These are phyloP conservation scores for Delphinapterus leucas DNA, from an alignment of 2,113 vertebrate species.

Conservation along the genomic window DNA sequence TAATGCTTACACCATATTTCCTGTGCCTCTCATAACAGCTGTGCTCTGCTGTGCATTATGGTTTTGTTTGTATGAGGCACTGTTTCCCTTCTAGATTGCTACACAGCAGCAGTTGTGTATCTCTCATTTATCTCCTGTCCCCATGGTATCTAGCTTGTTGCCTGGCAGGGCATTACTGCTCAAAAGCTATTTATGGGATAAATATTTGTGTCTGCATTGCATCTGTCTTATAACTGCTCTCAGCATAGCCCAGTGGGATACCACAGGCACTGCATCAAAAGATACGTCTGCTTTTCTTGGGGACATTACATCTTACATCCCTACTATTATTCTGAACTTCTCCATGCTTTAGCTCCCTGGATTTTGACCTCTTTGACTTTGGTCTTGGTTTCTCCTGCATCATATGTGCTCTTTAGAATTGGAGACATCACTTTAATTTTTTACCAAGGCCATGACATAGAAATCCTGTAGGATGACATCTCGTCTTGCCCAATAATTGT, in stretches of 20 bases:
- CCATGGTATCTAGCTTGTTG: neutral
- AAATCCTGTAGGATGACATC: neutral
- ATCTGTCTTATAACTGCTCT: neutral
- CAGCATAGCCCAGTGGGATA: neutral
- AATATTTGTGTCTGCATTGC: neutral
- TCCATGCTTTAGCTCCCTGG: neutral
- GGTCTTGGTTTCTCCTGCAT: neutral
- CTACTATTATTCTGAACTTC: neutral
- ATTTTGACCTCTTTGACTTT: neutral
- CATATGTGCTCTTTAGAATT: neutral
- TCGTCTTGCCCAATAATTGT: neutral
- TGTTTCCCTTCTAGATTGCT: neutral
- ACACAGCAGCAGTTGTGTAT: neutral
- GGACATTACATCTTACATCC: neutral
- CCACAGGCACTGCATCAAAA: neutral
- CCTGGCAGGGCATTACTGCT: neutral
- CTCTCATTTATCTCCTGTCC: neutral
- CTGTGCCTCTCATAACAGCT: neutral
- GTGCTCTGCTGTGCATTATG: neutral
- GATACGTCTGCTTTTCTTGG: neutral
- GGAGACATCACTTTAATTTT: neutral
- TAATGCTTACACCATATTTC: neutral
- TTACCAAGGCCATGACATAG: neutral
- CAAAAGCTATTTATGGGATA: neutral
- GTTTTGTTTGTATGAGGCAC: neutral